phyloP scores from a whole-genome alignment of 2,113 vertebrate genomes.

The Pantherophis guttatus region DNA sequence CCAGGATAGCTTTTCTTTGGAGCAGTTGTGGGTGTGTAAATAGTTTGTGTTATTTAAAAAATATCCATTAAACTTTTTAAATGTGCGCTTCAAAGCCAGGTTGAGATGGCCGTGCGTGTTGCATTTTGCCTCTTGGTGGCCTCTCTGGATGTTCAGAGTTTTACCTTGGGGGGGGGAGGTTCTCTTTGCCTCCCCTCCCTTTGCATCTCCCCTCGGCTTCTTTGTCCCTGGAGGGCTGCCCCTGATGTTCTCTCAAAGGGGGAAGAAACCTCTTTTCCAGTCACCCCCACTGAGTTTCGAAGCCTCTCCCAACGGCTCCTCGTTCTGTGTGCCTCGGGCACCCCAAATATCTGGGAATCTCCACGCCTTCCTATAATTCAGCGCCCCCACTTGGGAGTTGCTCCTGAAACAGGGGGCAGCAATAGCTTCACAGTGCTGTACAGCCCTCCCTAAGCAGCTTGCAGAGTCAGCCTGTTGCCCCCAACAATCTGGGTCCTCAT shows the following conservation, averaged over 20 bases:
- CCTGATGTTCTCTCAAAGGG: background rate
- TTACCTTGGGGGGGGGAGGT: background rate
- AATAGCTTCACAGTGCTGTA: background rate
- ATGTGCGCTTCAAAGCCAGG: background rate
- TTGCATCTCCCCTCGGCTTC: background rate
- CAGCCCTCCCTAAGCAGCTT: background rate
- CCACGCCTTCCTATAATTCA: background rate
- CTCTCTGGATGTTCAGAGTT: background rate
- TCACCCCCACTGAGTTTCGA: background rate
- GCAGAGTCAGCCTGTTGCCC: background rate
- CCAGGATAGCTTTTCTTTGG: background rate
- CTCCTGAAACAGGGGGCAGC: background rate
- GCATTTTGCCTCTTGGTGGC: background rate
- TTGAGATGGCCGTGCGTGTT: background rate
- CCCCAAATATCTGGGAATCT: background rate
- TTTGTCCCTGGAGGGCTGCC: background rate
- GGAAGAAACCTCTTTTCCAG: background rate
- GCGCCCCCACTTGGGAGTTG: background rate
- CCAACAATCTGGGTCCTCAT: background rate
- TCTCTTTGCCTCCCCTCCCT: background rate
- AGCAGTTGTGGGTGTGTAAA: background rate
- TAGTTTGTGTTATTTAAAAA: background rate
- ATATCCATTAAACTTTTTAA: background rate
- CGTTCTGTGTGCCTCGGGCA: background rate
- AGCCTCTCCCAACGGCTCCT: background rate